These are phyloP conservation scores for Dryas iulia DNA, from an alignment of 1,140 invertebrate genomes.

Conservation along the genomic window DNA sequence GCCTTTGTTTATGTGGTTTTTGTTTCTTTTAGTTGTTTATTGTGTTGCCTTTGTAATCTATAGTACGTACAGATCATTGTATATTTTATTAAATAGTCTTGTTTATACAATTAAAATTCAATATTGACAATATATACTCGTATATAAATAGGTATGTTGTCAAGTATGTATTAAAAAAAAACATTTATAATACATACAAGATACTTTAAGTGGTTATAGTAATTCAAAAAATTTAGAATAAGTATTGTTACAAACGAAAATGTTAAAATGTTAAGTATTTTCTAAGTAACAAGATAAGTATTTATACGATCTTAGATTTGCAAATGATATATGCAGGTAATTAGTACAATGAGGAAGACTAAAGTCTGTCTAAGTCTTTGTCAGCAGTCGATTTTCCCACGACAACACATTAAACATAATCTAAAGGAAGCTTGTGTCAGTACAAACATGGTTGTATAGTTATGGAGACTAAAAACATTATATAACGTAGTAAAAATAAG, in stretches of 20 bases:
- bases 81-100: too few relatives aligned
- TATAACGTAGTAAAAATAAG: neutral
- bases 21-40: neutral
- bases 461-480: neutral
- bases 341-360: slow-evolving; percentile 15
- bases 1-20: neutral
- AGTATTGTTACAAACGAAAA: neutral
- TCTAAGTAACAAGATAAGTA: neutral
- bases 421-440: slow-evolving; percentile 2
- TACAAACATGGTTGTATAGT: neutral
- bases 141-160: too few relatives aligned
- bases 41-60: too few relatives aligned
- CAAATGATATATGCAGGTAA: slow-evolving; percentile 1
- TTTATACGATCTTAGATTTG: neutral
- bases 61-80: too few relatives aligned
- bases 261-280: neutral
- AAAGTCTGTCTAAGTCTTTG: slow-evolving; percentile 11
- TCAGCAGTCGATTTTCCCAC: slow-evolving; percentile 20
- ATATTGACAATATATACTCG: too few relatives aligned
- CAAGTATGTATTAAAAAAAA: too few relatives aligned
- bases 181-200: too few relatives aligned
- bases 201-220: too few relatives aligned
- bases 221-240: neutral
- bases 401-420: slow-evolving; percentile 20
- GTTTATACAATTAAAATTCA: too few relatives aligned